Conservation (phyloP, 2,797 vertebrate genomes). For the Erpetoichthys calabaricus region DNA sequence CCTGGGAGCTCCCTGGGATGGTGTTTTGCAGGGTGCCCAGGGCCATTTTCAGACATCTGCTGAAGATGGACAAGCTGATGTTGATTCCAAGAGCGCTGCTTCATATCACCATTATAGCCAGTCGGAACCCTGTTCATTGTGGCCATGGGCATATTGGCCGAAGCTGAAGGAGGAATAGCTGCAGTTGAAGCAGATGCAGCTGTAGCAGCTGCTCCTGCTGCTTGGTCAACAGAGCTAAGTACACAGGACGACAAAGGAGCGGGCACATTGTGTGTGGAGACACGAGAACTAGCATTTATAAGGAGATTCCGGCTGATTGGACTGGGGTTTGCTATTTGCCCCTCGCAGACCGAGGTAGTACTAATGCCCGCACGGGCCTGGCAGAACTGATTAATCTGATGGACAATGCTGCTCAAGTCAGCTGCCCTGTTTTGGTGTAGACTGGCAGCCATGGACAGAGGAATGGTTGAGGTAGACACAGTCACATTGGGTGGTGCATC, state of each 20-base stretch:
- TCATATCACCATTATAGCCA: slow-evolving; percentile 74
- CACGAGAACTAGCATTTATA: slow-evolving; percentile 92
- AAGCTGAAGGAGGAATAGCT: slow-evolving; percentile 50
- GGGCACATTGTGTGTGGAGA: slow-evolving; percentile 76
- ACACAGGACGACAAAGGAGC: slow-evolving; percentile 67
- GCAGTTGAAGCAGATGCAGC: slow-evolving; percentile 52
- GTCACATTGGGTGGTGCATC: slow-evolving; percentile 96
- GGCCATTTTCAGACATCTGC: slow-evolving; percentile 71
- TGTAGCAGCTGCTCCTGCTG: slow-evolving; percentile 49
- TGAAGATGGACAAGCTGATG: slow-evolving; percentile 82
- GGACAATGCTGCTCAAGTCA: slow-evolving; percentile 95
- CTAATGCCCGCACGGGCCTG: slow-evolving; percentile 81
- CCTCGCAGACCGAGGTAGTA: slow-evolving; percentile 92
- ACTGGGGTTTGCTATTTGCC: slow-evolving; percentile 97
- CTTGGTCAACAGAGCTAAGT: slow-evolving; percentile 67
- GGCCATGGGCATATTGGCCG: slow-evolving; percentile 51
- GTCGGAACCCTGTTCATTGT: slow-evolving; percentile 73
- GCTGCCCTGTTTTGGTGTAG: slow-evolving; percentile 80
- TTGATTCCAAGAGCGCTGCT: slow-evolving; percentile 85
- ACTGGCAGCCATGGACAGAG: slow-evolving; percentile 88
- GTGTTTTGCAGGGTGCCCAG: slow-evolving; percentile 63
- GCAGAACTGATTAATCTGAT: slow-evolving; percentile 98
- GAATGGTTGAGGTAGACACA: slow-evolving; percentile 99
- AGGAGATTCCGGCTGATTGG: slow-evolving; percentile 96
- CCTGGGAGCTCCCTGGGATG: slow-evolving; percentile 59